Evolutionary conservation across 1,140 invertebrate genomes (phyloP), one percentile per base, ranked within the genome.

Genomic region (Uloborus diversus): DNA sequence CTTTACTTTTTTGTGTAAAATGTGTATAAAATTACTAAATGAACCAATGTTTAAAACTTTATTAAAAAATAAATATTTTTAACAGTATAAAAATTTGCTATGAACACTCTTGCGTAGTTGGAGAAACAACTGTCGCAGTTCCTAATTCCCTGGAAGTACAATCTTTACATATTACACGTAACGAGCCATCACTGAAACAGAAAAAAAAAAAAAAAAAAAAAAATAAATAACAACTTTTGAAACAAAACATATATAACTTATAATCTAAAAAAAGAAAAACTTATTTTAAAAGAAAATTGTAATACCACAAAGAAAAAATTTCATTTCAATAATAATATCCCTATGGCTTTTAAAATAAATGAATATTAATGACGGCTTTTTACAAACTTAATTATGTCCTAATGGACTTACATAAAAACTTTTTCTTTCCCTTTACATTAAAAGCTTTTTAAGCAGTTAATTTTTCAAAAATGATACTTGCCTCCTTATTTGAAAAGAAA

Each of bases 41-140:
- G 37, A 32, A 32, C 14, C 62, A 65, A 65, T 32, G 17, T 51
- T 64, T 64, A 64, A 56, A 78, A 78, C 27, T 42, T 78, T 65
- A 64, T 37, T 78, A 53, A 66, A 78, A 75, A 78, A 75, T 78
- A 78, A 78, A 78, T 78, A 78, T 37, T 49, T 53, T 62, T 23
- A 75, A 57, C 49, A 65, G 17, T 17, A 33, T 35, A n/a, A 64
- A 61, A 56, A 71, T 47, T 25, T 65, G 37, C 71, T 78, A 78
- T 66, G 73, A 56, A 57, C 49, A 78, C 27, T 20, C 42, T 28
- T 65, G 61, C 17, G 23, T 20, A 4, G n/a, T 42, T 28, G 73
- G 49, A 25, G 73, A 62, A 9, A 78, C 49, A 42, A 78, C 13
- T 13, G 73, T 78, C 20, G 73, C 49, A 30, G 73, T 65, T 30